Evolutionary conservation across 2,797 vertebrate genomes (phyloP).

Genomic region (Mormyrus hasselquistii): DNA sequence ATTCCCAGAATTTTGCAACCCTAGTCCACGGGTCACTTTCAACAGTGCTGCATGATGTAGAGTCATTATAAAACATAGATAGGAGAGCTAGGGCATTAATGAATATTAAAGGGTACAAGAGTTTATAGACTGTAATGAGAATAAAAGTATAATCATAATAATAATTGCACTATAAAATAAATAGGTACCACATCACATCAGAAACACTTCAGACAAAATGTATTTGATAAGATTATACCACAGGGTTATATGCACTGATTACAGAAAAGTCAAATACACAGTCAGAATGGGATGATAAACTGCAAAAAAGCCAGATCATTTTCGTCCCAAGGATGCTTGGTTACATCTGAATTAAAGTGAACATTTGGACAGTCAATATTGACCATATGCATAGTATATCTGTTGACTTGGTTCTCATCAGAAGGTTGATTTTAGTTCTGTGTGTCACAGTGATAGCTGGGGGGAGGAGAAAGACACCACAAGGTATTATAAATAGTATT

Average conservation of each 20-base stretch:
- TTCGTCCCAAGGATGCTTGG: neutral
- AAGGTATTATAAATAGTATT: neutral
- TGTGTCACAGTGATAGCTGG: neutral
- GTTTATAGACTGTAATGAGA: neutral
- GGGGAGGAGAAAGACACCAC: neutral
- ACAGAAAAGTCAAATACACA: neutral
- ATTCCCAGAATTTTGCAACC: neutral
- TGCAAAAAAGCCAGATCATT: neutral
- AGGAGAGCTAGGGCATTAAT: neutral
- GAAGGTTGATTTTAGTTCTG: neutral
- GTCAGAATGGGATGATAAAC: neutral
- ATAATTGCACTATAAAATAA: neutral
- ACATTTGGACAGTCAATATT: neutral
- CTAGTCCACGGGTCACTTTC: neutral
- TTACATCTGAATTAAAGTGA: neutral
- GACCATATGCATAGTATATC: neutral
- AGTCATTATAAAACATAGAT: neutral
- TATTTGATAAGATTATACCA: neutral
- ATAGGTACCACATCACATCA: neutral
- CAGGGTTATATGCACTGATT: neutral
- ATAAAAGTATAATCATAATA: neutral
- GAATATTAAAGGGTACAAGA: neutral
- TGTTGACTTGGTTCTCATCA: neutral
- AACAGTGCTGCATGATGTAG: neutral
- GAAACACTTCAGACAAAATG: neutral